phyloP scores from a whole-genome alignment of 2,888 invertebrate species.

The Melanargia galathea region DNA sequence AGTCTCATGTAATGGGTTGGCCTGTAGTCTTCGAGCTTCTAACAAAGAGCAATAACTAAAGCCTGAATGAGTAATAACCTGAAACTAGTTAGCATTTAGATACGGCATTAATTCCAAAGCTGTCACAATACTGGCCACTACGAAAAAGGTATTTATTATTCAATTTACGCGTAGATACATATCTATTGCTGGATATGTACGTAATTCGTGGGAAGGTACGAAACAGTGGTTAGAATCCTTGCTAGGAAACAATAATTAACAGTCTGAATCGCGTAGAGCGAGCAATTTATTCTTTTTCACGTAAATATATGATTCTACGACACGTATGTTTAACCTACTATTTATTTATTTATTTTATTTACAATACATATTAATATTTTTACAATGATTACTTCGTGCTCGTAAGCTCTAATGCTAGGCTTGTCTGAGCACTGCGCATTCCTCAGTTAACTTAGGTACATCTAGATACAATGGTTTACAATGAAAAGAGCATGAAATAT shows the following conservation, averaged over 20 bases:
- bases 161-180: slow-evolving; percentile 42
- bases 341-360: too few relatives aligned
- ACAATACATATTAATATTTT: too few relatives aligned
- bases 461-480: too few relatives aligned
- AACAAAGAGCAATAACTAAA: slow-evolving; percentile 43
- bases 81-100: slow-evolving; percentile 47
- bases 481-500: too few relatives aligned
- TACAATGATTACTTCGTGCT: too few relatives aligned
- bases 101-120: slow-evolving; percentile 43
- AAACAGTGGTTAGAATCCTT: slow-evolving; percentile 27
- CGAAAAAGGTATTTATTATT: slow-evolving; percentile 43
- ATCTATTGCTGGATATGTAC: slow-evolving; percentile 33
- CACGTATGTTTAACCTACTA: too few relatives aligned
- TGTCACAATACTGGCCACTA: slow-evolving; percentile 41
- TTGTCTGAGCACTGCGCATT: too few relatives aligned
- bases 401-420: too few relatives aligned
- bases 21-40: slow-evolving; percentile 33
- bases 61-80: slow-evolving; percentile 45
- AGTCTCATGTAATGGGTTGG: slow-evolving; percentile 37
- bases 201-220: slow-evolving; percentile 34
- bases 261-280: background rate
- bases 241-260: slow-evolving; percentile 11
- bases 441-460: too few relatives aligned
- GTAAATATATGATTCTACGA: too few relatives aligned
- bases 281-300: too few relatives aligned